Evolutionary conservation across 2,888 invertebrate genomes (phyloP).

Genomic region (Neoaliturus tenellus): DNA sequence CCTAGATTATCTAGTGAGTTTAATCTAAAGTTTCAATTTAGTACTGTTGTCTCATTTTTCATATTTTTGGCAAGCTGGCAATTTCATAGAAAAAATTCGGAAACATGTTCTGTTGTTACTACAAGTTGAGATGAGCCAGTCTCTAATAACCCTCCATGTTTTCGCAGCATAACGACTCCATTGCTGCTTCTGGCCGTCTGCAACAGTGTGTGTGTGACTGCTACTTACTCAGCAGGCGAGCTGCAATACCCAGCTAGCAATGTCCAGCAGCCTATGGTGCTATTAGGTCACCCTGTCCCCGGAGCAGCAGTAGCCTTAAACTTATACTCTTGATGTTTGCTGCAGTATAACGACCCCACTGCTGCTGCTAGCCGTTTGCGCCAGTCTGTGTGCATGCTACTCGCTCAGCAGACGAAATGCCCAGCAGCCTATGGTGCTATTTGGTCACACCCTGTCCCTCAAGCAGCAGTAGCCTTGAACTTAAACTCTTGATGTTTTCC

Average conservation of each 20-base stretch:
- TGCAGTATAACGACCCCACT: slow-evolving; percentile 93
- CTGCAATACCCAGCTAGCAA: too few relatives aligned
- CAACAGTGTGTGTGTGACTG: slow-evolving; percentile 88
- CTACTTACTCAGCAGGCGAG: slow-evolving; percentile 82
- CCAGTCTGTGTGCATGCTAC: slow-evolving; percentile 87
- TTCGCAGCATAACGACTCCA: slow-evolving; percentile 93
- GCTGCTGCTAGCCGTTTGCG: slow-evolving; percentile 88
- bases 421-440: slow-evolving; percentile 75
- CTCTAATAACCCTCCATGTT: too few relatives aligned
- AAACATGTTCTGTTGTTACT: too few relatives aligned
- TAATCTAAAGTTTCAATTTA: too few relatives aligned
- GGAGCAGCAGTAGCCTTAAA: slow-evolving; percentile 94
- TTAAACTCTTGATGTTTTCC: slow-evolving; percentile 68
- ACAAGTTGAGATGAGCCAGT: too few relatives aligned
- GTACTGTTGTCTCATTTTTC: too few relatives aligned
- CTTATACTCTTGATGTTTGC: slow-evolving; percentile 62
- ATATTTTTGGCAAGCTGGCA: too few relatives aligned
- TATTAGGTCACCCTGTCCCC: slow-evolving; percentile 83
- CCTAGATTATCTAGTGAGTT: too few relatives aligned
- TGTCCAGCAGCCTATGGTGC: slow-evolving; percentile 74
- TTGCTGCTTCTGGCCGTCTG: slow-evolving; percentile 88
- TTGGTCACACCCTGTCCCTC: slow-evolving; percentile 83
- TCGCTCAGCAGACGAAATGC: slow-evolving; percentile 79
- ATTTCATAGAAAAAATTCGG: too few relatives aligned
- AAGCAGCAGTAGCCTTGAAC: slow-evolving; percentile 96